Percentiles rank a stretch among this genome's conserved stretches.
phyloP scores from a whole-genome alignment of 2,113 vertebrate species.

The Planiliza haematocheilus region DNA sequence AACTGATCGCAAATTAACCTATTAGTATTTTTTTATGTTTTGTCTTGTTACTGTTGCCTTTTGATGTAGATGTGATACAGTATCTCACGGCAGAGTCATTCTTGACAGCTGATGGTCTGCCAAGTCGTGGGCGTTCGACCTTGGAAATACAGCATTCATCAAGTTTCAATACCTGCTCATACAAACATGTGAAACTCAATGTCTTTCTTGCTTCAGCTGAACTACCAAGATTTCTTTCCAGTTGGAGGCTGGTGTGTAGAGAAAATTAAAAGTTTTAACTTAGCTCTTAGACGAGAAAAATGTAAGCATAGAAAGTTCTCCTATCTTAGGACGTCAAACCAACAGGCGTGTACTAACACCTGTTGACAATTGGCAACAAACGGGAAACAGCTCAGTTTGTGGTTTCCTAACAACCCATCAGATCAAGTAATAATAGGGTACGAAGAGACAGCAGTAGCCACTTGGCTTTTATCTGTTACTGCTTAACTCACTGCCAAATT shows the following conservation, averaged over 20 bases:
- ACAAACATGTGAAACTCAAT: constrained; percentile 33
- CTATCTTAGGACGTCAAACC: too few relatives aligned
- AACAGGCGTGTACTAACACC: neutral
- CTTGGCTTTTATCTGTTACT: constrained; percentile 7
- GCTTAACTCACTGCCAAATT: constrained; percentile 29
- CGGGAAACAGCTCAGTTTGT: constrained; percentile 14
- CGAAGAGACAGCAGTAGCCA: neutral
- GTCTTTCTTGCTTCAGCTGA: neutral
- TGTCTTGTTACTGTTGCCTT: neutral
- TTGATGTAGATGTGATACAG: constrained; percentile 18
- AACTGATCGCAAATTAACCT: neutral
- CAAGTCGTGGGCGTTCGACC: constrained; percentile 8
- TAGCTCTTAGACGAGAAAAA: too few relatives aligned
- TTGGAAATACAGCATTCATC: constrained; percentile 6
- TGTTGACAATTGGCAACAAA: constrained; percentile 7
- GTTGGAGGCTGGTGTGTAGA: neutral
- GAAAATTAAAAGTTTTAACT: neutral
- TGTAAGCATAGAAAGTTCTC: neutral
- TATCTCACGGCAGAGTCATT: neutral
- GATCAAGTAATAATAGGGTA: constrained; percentile 2
- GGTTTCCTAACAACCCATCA: constrained; percentile 4
- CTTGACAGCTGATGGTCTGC: constrained; percentile 8
- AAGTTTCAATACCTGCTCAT: constrained; percentile 30
- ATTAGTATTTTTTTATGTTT: neutral
- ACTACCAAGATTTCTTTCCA: constrained; percentile 18